Percentiles rank a stretch among this genome's conserved stretches.
These are phyloP conservation scores for Agelaius tricolor DNA, from an alignment of 2,113 vertebrate species.

Conservation along the genomic window DNA sequence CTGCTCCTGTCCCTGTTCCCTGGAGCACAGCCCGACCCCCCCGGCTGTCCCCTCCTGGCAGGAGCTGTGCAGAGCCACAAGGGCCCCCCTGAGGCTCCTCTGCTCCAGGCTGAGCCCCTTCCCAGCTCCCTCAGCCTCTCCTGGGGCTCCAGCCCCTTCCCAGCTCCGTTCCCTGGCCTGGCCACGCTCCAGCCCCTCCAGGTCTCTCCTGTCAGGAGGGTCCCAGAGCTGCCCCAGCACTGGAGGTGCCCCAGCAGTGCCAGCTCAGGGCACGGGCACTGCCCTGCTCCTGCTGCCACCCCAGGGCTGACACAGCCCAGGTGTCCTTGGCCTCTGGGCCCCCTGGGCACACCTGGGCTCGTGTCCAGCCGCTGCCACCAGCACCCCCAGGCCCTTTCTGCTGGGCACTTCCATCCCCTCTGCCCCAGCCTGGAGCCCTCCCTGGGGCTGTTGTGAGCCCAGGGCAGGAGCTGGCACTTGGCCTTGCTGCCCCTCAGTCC, in stretches of 20 bases:
- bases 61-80: neutral
- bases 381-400: neutral
- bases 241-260: neutral
- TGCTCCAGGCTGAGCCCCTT: too few relatives aligned
- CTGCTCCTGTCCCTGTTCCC: neutral
- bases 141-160: too few relatives aligned
- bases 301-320: neutral
- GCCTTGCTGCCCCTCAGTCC: neutral
- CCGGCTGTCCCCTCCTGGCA: neutral
- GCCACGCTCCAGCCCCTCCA: too few relatives aligned
- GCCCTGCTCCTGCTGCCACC: neutral
- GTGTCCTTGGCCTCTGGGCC: neutral
- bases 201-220: too few relatives aligned
- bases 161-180: too few relatives aligned
- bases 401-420: neutral
- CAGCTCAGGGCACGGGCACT: neutral
- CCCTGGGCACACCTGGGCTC: neutral
- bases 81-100: too few relatives aligned
- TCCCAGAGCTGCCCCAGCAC: neutral
- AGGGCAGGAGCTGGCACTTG: neutral
- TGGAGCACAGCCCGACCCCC: neutral
- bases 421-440: accelerated
- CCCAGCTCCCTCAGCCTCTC: too few relatives aligned
- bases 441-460: neutral
- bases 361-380: accelerated